Base-by-base conservation (phyloP, 2,888 invertebrate genomes). In the Leptopilina drosophilae region DNA sequence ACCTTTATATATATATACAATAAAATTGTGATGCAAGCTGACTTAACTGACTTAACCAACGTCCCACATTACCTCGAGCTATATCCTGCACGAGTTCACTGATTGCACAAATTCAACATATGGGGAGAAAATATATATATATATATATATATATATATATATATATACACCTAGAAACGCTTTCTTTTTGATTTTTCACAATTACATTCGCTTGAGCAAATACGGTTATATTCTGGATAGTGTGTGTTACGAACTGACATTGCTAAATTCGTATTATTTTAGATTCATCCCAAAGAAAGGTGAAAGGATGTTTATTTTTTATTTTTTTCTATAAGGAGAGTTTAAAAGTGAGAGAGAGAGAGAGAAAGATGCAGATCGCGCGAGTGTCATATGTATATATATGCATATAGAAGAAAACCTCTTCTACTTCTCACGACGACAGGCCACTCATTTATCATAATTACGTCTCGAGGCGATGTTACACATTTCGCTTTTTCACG, bases 1-100 rank as follows among this genome's bases (percentile, higher is more conserved):
- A n/a, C 53, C 56, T 73, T 53, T 53, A 73, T 69, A 69, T 69
- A 69, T 20, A 82, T 87, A 86, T 88, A 89, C 88, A 89, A 88
- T 87, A 85, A 87, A 87, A 84, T 85, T 77, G 84, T 89, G 88
- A 85, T 82, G 88, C 88, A 88, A 89, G 85, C 86, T 87, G 87
- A 87, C 84, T 84, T 83, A 82, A 84, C 85, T 84, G 85, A 86
- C 42, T 42, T 42, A 42, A 81, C 82, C 82, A 86, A 84, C 88
- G 85, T 89, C 89, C 89, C 87, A 88, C 88, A 87, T 90, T 88
- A 85, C 86, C 87, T 84, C 82, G 87, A 87, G 84, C 87, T 86
- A 88, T 87, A 89, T 89, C 87, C 86, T 88, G 88, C 88, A 87
- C 87, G 87, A 87, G 86, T 87, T 86, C 84, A 83, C 81, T 83